A percentile compares a stretch with the other conserved stretches of the same genome.
These are phyloP conservation scores for Entomyzon cyanotis DNA, from an alignment of 2,113 vertebrate genomes.

Conservation along the genomic window DNA sequence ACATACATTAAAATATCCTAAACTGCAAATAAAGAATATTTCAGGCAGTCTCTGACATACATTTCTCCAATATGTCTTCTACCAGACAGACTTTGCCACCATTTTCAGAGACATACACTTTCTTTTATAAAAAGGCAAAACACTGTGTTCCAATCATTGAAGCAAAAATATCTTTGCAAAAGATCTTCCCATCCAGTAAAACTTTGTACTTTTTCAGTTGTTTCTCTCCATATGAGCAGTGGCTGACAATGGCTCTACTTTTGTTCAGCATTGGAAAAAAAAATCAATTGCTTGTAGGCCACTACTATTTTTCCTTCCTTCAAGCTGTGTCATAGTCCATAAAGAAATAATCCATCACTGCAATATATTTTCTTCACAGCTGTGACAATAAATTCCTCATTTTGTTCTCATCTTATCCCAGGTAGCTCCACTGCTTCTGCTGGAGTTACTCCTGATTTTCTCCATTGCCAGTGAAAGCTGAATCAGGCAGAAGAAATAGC, in stretches of 20 bases:
- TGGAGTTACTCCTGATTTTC: neutral
- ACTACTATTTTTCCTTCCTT: neutral
- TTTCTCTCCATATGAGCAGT: neutral
- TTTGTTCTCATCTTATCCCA: slow-evolving; percentile 19
- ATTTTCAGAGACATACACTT: neutral
- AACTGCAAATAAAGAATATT: neutral
- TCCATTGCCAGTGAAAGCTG: neutral
- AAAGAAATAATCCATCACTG: slow-evolving; percentile 35
- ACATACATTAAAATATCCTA: neutral
- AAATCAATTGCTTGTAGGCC: slow-evolving; percentile 1
- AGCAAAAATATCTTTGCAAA: slow-evolving; percentile 29
- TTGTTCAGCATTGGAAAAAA: neutral
- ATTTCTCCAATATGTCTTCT: neutral
- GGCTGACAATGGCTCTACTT: neutral
- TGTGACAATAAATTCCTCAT: slow-evolving; percentile 25
- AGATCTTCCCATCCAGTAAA: neutral
- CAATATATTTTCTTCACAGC: slow-evolving; percentile 2
- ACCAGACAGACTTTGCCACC: neutral
- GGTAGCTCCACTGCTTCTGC: neutral
- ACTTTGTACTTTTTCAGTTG: neutral
- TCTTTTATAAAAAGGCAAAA: slow-evolving; percentile 22
- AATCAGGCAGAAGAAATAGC: neutral
- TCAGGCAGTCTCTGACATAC: neutral
- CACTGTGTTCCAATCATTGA: neutral
- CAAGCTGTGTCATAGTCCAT: slow-evolving; percentile 27